Conservation (phyloP, 2,797 vertebrate species). For the Eutrigla gurnardus region DNA sequence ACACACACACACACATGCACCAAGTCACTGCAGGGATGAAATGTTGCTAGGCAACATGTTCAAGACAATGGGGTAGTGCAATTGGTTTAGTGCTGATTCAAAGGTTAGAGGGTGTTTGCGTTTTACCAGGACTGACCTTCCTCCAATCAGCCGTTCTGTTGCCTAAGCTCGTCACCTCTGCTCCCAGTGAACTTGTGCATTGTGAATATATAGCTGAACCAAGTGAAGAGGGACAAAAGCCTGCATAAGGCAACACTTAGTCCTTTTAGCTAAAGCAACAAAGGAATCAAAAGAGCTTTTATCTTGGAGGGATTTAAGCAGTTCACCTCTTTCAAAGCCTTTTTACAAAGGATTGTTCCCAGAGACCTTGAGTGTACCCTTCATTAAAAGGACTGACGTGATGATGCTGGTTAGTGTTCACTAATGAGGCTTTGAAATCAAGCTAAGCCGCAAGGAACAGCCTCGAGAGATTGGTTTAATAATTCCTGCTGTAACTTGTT, state of each 20-base stretch:
- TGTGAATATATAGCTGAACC: slow-evolving; percentile 36
- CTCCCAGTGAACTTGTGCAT: slow-evolving; percentile 41
- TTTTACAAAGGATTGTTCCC: slow-evolving; percentile 41
- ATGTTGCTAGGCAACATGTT: slow-evolving; percentile 78
- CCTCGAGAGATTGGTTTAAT: slow-evolving; percentile 16
- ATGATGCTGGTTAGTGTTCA: slow-evolving; percentile 27
- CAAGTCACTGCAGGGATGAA: slow-evolving; percentile 59
- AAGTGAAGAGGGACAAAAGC: slow-evolving; percentile 53
- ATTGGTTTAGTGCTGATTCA: slow-evolving; percentile 68
- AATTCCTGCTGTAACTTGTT: slow-evolving; percentile 14
- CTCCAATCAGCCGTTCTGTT: slow-evolving; percentile 6
- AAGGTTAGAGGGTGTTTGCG: slow-evolving; percentile 68
- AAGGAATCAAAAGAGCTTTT: slow-evolving; percentile 64
- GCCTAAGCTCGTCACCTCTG: slow-evolving; percentile 29
- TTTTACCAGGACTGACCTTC: slow-evolving; percentile 47
- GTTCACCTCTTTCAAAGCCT: slow-evolving; percentile 36
- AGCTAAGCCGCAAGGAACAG: slow-evolving; percentile 1
- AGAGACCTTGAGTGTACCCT: slow-evolving; percentile 40
- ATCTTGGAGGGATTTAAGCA: slow-evolving; percentile 45
- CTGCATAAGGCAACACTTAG: slow-evolving; percentile 46
- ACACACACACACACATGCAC: slow-evolving; percentile 20
- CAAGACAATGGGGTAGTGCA: slow-evolving; percentile 63
- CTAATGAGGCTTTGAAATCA: slow-evolving; percentile 42
- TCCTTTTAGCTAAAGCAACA: slow-evolving; percentile 57
- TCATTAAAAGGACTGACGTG: slow-evolving; percentile 23